Evolutionary conservation across 2,797 vertebrate genomes (phyloP).

Genomic region (Pipistrellus pygmaeus): DNA sequence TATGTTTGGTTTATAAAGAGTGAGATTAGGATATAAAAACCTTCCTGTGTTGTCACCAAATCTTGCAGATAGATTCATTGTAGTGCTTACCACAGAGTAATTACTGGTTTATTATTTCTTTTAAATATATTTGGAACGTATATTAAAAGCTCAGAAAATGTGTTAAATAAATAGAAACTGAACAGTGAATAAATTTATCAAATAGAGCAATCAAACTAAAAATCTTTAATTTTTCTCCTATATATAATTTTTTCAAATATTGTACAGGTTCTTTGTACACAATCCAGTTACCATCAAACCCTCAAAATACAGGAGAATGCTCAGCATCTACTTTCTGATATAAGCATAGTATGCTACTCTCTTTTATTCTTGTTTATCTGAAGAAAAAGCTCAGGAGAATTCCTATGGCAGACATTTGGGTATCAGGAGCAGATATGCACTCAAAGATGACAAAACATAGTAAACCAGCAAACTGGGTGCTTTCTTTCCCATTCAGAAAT

Average conservation of each 20-base stretch:
- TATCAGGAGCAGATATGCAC: neutral
- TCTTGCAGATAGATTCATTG: neutral
- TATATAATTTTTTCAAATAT: neutral
- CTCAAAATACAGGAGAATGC: neutral
- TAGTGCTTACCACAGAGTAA: neutral
- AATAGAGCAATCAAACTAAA: neutral
- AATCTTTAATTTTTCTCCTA: neutral
- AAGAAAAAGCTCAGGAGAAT: neutral
- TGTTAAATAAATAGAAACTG: neutral
- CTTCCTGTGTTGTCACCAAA: neutral
- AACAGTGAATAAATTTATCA: neutral
- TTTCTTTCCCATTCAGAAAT: neutral
- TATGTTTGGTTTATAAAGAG: neutral
- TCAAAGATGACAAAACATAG: neutral
- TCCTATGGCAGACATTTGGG: neutral
- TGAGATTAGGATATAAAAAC: neutral
- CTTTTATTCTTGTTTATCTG: neutral
- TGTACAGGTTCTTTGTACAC: neutral
- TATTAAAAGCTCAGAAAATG: neutral
- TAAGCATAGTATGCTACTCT: neutral
- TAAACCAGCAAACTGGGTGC: neutral
- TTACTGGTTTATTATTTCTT: constrained; percentile 9
- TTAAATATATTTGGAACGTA: neutral
- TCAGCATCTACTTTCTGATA: neutral
- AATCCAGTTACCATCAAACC: neutral